Percentiles rank a stretch among this genome's conserved stretches.
Evolutionary conservation across 2,888 invertebrate species (phyloP).

Genomic region (Oegoconia quadripuncta): DNA sequence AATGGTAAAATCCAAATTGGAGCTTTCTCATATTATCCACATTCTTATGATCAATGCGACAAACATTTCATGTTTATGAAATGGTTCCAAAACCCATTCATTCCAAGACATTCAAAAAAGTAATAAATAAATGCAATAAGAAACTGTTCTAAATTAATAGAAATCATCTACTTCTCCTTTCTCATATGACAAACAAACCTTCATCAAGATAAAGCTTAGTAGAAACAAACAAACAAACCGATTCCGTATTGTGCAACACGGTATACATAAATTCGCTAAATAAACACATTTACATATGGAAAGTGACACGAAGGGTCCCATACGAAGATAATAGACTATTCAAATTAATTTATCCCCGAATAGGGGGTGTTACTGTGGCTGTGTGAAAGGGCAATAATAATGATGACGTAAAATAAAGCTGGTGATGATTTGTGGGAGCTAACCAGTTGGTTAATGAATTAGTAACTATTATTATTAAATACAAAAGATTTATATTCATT

Average conservation of each 20-base stretch:
- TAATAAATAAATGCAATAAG: no score
- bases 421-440: not conserved
- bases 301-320: conserved; percentile 41
- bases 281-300: conserved; percentile 59
- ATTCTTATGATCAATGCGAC: no score
- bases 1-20: no score
- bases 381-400: conserved; percentile 47
- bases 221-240: not conserved
- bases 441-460: no score
- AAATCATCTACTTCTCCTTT: no score
- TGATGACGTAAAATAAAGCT: conserved; percentile 18
- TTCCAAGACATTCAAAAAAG: no score
- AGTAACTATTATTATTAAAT: no score
- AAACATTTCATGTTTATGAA: no score
- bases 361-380: conserved; percentile 33
- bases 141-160: no score
- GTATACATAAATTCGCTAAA: conserved; percentile 66
- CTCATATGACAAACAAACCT: not conserved
- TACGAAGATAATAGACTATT: conserved; percentile 51
- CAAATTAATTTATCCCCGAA: conserved; percentile 53
- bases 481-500: no score
- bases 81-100: no score
- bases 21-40: no score
- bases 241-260: not conserved
- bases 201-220: not conserved